These are phyloP conservation scores for Ancistrus triradiatus DNA, from an alignment of 2,113 vertebrate genomes.

Conservation along the genomic window DNA sequence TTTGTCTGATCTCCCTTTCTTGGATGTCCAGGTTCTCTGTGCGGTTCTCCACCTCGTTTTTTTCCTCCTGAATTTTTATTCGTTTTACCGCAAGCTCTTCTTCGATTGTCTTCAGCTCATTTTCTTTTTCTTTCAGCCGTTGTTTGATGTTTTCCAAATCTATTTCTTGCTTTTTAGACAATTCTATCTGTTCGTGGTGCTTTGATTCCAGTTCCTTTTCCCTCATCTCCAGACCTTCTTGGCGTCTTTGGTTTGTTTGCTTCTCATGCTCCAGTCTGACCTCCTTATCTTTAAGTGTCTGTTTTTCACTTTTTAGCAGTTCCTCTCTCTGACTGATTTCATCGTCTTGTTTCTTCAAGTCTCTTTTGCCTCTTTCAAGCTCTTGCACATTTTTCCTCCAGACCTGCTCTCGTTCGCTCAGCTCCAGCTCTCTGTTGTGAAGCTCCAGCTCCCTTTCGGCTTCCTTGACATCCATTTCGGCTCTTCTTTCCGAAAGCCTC, in stretches of 20 bases:
- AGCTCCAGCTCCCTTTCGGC: constrained; percentile 30
- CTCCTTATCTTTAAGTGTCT: constrained; percentile 26
- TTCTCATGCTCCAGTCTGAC: constrained; percentile 14
- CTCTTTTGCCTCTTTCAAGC: constrained; percentile 26
- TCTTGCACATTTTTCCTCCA: constrained; percentile 32
- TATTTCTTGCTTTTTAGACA: constrained; percentile 36
- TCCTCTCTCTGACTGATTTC: constrained; percentile 36
- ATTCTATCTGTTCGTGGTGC: constrained; percentile 19
- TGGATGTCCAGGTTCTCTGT: constrained; percentile 15
- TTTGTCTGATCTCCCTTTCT: constrained; percentile 28
- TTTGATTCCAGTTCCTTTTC: constrained; percentile 4
- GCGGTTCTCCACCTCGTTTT: constrained; percentile 8
- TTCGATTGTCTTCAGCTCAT: constrained; percentile 39
- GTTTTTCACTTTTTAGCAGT: constrained; percentile 20
- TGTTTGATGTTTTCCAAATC: constrained; percentile 30
- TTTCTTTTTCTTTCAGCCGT: constrained; percentile 37
- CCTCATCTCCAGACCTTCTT: constrained; percentile 22
- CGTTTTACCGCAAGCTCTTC: constrained; percentile 23
- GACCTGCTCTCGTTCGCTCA: constrained; percentile 27
- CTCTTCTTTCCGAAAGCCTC: constrained; percentile 38
- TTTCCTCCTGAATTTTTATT: constrained; percentile 34
- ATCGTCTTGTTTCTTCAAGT: constrained; percentile 34
- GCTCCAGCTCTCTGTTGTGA: constrained; percentile 32
- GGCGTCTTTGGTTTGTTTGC: constrained; percentile 1
- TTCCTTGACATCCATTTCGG: constrained; percentile 15